Conservation (phyloP, 2,888 invertebrate genomes). For the Crepidodera aurea region DNA sequence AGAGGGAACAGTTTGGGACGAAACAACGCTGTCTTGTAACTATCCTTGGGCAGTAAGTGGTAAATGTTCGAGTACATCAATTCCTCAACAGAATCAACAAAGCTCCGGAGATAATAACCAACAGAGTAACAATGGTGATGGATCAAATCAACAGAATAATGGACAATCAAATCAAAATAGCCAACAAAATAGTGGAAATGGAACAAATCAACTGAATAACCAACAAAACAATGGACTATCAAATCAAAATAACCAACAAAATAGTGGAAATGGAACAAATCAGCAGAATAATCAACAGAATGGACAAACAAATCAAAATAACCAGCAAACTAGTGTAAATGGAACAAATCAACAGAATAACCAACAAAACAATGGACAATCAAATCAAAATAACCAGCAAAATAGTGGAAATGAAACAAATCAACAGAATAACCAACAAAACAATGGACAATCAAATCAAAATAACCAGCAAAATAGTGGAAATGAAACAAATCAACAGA, state of each 20-base stretch:
- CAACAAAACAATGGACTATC: not conserved
- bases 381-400: constrained; percentile 17
- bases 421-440: no score
- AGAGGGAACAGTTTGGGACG: constrained; percentile 80
- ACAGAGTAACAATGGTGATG: not conserved
- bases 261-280: not conserved
- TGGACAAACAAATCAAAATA: not conserved
- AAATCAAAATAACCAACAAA: constrained; percentile 14
- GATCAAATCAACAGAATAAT: constrained; percentile 10
- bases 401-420: no score
- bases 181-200: constrained; percentile 16
- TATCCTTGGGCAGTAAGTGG: constrained; percentile 67
- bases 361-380: constrained; percentile 9
- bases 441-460: constrained; percentile 31
- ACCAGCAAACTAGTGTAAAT: not conserved
- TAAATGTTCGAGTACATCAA: constrained; percentile 35
- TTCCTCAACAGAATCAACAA: constrained; percentile 20
- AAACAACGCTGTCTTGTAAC: constrained; percentile 72
- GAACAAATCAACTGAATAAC: constrained; percentile 8
- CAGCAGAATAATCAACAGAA: constrained; percentile 7
- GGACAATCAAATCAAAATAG: constrained; percentile 15
- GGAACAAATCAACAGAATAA: constrained; percentile 6
- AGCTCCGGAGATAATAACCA: constrained; percentile 22
- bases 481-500: constrained; percentile 18
- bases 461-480: constrained; percentile 12